Evolutionary conservation across 2,888 invertebrate species (phyloP), one percentile per base, ranked within the genome.

Genomic region (Ochropleura leucogaster): DNA sequence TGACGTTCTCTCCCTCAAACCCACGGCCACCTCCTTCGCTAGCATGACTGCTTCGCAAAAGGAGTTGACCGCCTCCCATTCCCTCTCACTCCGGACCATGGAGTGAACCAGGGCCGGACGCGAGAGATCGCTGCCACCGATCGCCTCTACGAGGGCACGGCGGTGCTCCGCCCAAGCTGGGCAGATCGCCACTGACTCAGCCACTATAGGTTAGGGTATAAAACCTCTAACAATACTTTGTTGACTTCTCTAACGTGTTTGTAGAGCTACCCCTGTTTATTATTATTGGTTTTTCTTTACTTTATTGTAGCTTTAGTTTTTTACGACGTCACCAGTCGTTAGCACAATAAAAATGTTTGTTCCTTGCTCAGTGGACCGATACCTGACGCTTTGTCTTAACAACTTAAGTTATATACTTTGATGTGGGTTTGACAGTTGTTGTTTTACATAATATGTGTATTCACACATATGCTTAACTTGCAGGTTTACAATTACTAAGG

Each of bases 401-500:
- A 87, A 82, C 85, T 85, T 83, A 89, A 90, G 86, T 91, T 91
- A 83, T 85, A 80, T 73, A 87, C 79, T 89, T 90, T 93, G 93
- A 93, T 88, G 87, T 91, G 93, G 93, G 93, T 93, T 86, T 89
- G 93, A 93, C 94, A 91, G 89, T 85, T 88, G 87, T 82, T 87
- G 89, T 51, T 57, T 49, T 49, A 71, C 46, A 46, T 44, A 60
- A 60, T 60, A 42, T 66, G 47, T 88, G 83, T 85, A 86, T 87
- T 84, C 83, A 86, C 86, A 87, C 80, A 75, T 65, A 51, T 5
- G 47, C 60, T 69, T 68, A 73, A 75, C 49, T 71, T 53, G 12
- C 42, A 42, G 63, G 63, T 62, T 49, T 74, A 79, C 80, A 80
- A 70, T 47, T 75, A 30, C 30, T 2, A 71, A 64, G 85, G 82